phyloP scores from a whole-genome alignment of 2,888 invertebrate genomes.

The Hetaerina titia region DNA sequence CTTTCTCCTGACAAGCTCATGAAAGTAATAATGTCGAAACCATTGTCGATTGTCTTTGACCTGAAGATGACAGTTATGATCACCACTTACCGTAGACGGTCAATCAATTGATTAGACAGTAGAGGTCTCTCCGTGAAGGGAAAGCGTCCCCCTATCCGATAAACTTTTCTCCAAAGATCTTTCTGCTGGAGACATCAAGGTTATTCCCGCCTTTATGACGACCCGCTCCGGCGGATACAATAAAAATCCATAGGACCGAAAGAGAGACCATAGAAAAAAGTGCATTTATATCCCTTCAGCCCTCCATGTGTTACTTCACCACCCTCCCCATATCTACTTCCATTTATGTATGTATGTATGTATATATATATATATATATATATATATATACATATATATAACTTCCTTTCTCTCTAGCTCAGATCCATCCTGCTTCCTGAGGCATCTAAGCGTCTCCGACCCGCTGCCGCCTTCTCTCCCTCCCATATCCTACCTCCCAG shows the following conservation, averaged over 20 bases:
- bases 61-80: background rate
- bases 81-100: background rate
- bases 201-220: conserved; percentile 16
- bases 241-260: background rate
- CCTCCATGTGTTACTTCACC: background rate
- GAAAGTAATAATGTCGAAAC: background rate
- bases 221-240: background rate
- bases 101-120: background rate
- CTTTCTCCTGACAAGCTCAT: background rate
- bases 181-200: background rate
- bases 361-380: no score
- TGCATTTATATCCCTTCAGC: background rate
- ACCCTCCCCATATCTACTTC: background rate
- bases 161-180: background rate
- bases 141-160: background rate
- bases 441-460: background rate
- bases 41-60: background rate
- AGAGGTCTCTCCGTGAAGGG: background rate
- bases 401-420: background rate
- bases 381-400: background rate
- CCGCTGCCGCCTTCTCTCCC: background rate
- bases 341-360: background rate
- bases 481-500: background rate
- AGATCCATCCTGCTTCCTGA: background rate
- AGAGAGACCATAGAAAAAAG: background rate